Percentiles rank a stretch among this genome's conserved stretches.
Evolutionary conservation across 2,797 vertebrate species (phyloP).

Genomic region (Malurus leucopterus): DNA sequence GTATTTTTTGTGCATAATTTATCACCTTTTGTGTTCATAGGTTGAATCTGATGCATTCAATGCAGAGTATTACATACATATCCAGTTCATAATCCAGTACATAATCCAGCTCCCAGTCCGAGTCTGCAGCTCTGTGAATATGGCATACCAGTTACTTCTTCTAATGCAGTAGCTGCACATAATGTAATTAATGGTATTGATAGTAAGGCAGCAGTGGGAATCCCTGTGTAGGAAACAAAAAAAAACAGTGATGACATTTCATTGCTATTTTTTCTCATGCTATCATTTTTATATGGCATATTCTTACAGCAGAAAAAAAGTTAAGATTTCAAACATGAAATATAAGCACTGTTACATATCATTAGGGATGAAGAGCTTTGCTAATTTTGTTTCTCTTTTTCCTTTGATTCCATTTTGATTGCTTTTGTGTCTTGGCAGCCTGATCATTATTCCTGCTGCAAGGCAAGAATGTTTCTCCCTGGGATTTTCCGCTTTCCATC

Average conservation of each 20-base stretch:
- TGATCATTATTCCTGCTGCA: constrained; percentile 80
- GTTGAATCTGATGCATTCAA: neutral
- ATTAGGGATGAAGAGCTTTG: neutral
- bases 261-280: neutral
- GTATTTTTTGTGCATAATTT: constrained; percentile 14
- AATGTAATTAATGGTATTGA: neutral
- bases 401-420: constrained; percentile 42
- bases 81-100: neutral
- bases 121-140: neutral
- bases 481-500: constrained; percentile 52
- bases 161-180: neutral
- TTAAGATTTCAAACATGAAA: constrained; percentile 5
- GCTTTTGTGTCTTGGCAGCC: constrained; percentile 40
- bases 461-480: constrained; percentile 76
- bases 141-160: neutral
- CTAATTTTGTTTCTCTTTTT: constrained; percentile 34
- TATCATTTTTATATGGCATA: neutral
- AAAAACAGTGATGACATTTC: neutral
- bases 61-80: neutral
- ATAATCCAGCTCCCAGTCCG: neutral
- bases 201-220: neutral
- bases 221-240: neutral
- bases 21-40: neutral
- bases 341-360: neutral
- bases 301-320: neutral